These are phyloP conservation scores for Mareca penelope DNA, from an alignment of 2,797 vertebrate genomes.

Conservation along the genomic window DNA sequence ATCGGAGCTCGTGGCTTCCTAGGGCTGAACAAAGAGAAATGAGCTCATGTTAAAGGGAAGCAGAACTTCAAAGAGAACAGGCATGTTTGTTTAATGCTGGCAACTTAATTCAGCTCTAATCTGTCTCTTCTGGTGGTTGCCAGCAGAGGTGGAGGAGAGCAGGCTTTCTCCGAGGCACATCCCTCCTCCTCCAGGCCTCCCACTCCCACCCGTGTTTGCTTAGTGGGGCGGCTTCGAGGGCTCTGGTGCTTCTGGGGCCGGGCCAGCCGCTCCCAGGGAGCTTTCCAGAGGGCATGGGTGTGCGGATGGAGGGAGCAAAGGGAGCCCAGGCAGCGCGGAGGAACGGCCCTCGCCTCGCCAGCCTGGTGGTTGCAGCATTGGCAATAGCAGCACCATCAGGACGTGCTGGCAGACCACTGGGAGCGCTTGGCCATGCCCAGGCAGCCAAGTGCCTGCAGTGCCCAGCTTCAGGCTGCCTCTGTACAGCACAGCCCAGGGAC, in stretches of 20 bases:
- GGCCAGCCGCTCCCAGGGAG: fast-evolving
- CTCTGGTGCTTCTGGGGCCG: background rate
- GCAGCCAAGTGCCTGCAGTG: background rate
- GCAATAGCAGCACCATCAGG: background rate
- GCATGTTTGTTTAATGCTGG: conserved; percentile 36
- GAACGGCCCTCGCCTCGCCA: background rate
- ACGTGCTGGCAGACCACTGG: background rate
- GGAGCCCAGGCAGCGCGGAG: background rate
- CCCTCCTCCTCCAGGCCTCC: background rate
- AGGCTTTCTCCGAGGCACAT: background rate
- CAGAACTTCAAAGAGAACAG: conserved; percentile 43
- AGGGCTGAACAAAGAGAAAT: background rate
- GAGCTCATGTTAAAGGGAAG: conserved; percentile 35
- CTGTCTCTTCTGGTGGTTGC: conserved; percentile 19
- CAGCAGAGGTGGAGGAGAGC: background rate
- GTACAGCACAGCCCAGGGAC: background rate
- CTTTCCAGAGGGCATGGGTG: background rate
- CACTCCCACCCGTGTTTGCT: background rate
- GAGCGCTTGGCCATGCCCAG: fast-evolving
- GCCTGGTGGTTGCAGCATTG: background rate
- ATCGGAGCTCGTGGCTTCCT: background rate
- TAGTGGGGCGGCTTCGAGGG: background rate
- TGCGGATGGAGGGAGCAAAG: background rate
- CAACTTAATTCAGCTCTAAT: conserved; percentile 13
- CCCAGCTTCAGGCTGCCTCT: fast-evolving